These are phyloP conservation scores for Channa striata DNA, from an alignment of 2,797 vertebrate species.

Conservation along the genomic window DNA sequence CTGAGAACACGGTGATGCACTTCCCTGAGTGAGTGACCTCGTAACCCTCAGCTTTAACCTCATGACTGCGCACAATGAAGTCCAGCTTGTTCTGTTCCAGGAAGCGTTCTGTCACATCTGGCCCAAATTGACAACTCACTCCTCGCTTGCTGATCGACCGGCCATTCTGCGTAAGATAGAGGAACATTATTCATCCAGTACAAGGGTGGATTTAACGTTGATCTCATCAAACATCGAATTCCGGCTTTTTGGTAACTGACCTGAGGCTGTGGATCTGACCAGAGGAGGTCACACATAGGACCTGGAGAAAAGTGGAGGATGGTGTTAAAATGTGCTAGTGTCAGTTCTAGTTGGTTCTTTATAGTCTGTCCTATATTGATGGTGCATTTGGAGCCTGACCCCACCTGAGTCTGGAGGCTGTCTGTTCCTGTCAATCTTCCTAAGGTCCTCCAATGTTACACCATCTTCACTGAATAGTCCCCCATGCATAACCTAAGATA, in stretches of 20 bases:
- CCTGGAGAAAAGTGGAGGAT: conserved; percentile 75
- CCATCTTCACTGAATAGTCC: conserved; percentile 96
- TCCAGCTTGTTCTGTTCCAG: conserved; percentile 92
- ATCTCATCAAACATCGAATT: background rate
- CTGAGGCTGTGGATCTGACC: conserved; percentile 96
- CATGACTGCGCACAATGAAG: conserved; percentile 94
- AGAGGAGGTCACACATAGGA: conserved; percentile 96
- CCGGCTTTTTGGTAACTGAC: conserved; percentile 75
- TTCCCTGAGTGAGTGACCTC: conserved; percentile 95
- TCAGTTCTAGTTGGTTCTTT: background rate
- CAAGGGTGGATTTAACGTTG: background rate
- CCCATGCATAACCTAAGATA: conserved; percentile 92
- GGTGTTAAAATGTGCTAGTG: background rate
- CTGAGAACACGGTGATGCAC: conserved; percentile 97
- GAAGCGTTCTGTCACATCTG: conserved; percentile 92
- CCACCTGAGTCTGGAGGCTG: conserved; percentile 95
- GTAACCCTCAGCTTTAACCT: conserved; percentile 94
- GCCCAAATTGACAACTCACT: conserved; percentile 96
- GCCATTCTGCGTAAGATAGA: conserved; percentile 81
- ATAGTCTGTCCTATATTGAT: background rate
- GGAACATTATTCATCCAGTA: background rate
- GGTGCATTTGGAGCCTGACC: background rate
- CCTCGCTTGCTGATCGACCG: conserved; percentile 93
- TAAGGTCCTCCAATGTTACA: conserved; percentile 92
- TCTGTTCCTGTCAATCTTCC: conserved; percentile 94